Evolutionary conservation across 2,888 invertebrate genomes (phyloP).

Genomic region (Lumbricus terrestris): DNA sequence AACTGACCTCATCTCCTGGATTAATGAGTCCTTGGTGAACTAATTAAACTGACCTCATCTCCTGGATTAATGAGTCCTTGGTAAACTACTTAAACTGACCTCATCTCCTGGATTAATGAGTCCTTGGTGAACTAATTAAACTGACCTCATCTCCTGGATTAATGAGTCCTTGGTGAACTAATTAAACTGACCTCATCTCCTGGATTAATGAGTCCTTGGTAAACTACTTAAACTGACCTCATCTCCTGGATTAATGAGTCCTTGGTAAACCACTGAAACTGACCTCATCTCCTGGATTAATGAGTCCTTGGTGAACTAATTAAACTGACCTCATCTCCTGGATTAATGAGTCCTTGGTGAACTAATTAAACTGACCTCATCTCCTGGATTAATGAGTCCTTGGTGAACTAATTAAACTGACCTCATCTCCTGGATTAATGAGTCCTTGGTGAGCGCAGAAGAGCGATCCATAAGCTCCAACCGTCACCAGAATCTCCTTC

Average conservation of each 20-base stretch:
- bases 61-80: slow-evolving; percentile 79
- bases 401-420: slow-evolving; percentile 44
- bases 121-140: too few species aligned
- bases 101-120: slow-evolving; percentile 76
- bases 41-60: slow-evolving; percentile 63
- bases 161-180: too few species aligned
- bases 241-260: slow-evolving; percentile 76
- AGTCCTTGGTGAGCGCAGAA: slow-evolving; percentile 83
- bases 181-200: slow-evolving; percentile 66
- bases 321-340: slow-evolving; percentile 66
- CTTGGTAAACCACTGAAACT: slow-evolving; percentile 23
- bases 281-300: slow-evolving; percentile 72
- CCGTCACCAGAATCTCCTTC: slow-evolving; percentile 82
- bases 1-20: slow-evolving; percentile 66
- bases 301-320: too few species aligned
- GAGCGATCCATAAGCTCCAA: slow-evolving; percentile 92
- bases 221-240: slow-evolving; percentile 56
- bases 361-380: slow-evolving; percentile 63
- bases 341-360: slow-evolving; percentile 80
- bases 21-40: too few species aligned
- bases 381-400: slow-evolving; percentile 77
- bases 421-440: slow-evolving; percentile 73
- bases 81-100: slow-evolving; percentile 48
- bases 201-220: slow-evolving; percentile 75
- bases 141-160: slow-evolving; percentile 69